Evolutionary conservation across 2,888 invertebrate genomes (phyloP).

Genomic region (Tholera decimalis): DNA sequence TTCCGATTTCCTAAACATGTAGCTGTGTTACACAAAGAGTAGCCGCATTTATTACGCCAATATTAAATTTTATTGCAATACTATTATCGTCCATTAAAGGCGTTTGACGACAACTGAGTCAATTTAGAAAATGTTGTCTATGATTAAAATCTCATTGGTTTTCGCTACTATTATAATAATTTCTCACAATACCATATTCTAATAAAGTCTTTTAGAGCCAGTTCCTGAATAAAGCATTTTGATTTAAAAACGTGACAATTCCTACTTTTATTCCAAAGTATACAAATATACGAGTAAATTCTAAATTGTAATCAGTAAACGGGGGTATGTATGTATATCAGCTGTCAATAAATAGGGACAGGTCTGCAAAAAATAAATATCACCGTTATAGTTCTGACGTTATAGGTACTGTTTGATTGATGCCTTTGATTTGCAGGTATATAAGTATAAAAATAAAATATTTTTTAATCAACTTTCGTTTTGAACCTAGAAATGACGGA

Average conservation of each 20-base stretch:
- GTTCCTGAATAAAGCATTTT: not conserved
- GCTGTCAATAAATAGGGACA: conserved; percentile 19
- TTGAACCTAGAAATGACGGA: conserved; percentile 43
- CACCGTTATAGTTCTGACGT: conserved; percentile 61
- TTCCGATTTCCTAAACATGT: conserved; percentile 71
- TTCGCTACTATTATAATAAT: conserved; percentile 10
- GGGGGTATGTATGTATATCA: not conserved
- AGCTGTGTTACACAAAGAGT: conserved; percentile 69
- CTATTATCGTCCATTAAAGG: conserved; percentile 83
- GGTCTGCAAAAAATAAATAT: conserved; percentile 26
- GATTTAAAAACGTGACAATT: not conserved
- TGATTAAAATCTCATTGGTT: conserved; percentile 8
- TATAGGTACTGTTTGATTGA: no score
- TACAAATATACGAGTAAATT: not conserved
- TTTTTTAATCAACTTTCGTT: conserved; percentile 42
- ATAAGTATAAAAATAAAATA: conserved; percentile 46
- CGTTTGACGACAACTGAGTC: conserved; percentile 37
- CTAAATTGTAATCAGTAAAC: not conserved
- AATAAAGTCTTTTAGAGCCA: not conserved
- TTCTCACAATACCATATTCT: conserved; percentile 6
- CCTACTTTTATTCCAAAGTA: not conserved
- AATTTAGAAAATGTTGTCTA: conserved; percentile 19
- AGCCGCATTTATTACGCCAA: conserved; percentile 79
- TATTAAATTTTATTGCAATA: conserved; percentile 83
- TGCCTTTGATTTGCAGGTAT: conserved; percentile 45